Evolutionary conservation across 2,888 invertebrate genomes (phyloP).

Genomic region (Agriopis marginaria): DNA sequence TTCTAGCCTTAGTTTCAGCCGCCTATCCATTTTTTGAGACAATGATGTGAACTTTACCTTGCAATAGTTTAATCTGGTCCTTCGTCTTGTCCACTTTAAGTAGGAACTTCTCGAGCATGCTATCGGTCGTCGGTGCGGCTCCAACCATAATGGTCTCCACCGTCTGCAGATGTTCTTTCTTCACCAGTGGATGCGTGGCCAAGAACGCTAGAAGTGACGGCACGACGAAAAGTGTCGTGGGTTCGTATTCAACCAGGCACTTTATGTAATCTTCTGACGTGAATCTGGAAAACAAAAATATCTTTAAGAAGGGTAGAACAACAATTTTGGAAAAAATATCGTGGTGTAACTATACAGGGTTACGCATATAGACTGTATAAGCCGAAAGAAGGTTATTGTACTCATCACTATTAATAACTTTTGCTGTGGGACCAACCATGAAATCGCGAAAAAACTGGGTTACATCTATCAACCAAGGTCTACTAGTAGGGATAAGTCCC

Average conservation of each 20-base stretch:
- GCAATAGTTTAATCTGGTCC: slow-evolving; percentile 78
- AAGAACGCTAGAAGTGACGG: slow-evolving; percentile 92
- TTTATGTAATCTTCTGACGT: slow-evolving; percentile 91
- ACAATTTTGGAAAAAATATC: too few species aligned
- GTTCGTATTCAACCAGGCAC: slow-evolving; percentile 87
- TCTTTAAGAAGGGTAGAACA: too few species aligned
- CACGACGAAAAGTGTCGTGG: slow-evolving; percentile 89
- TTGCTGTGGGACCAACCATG: too few species aligned
- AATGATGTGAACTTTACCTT: slow-evolving; percentile 61
- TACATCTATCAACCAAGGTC: too few species aligned
- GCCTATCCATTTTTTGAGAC: background rate
- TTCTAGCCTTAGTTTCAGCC: too few species aligned
- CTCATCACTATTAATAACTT: too few species aligned
- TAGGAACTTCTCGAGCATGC: slow-evolving; percentile 87
- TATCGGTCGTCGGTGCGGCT: slow-evolving; percentile 90
- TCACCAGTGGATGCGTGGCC: slow-evolving; percentile 90
- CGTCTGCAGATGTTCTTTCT: slow-evolving; percentile 88
- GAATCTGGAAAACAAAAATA: slow-evolving; percentile 77
- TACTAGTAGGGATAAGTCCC: too few species aligned
- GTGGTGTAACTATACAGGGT: too few species aligned
- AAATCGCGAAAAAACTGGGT: too few species aligned
- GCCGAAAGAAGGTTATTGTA: too few species aligned
- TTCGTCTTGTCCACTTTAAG: slow-evolving; percentile 76
- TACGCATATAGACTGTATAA: too few species aligned
- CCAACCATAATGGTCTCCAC: slow-evolving; percentile 89